phyloP scores from a whole-genome alignment of 2,888 invertebrate genomes.

The Pandemis heparana region DNA sequence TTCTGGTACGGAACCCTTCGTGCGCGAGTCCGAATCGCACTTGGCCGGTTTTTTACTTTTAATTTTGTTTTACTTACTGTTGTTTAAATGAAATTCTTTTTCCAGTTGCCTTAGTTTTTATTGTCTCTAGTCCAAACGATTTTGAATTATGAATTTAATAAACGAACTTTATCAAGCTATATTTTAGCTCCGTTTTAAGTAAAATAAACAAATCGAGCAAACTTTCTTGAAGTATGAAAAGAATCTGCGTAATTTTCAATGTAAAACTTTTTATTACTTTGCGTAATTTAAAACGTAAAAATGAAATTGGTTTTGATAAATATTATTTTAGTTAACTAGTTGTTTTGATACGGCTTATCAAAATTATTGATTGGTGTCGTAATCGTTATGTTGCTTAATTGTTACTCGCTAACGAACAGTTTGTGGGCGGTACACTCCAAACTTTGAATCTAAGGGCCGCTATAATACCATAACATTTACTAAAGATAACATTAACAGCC shows the following conservation, averaged over 20 bases:
- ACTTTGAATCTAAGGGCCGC: conserved; percentile 1
- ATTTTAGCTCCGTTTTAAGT: neutral
- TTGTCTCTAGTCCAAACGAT: no score
- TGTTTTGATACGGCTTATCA: neutral
- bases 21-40: no score
- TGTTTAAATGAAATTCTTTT: no score
- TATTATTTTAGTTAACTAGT: neutral
- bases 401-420: neutral
- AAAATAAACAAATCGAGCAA: neutral
- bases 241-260: neutral
- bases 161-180: neutral
- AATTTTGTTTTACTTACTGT: no score
- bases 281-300: neutral
- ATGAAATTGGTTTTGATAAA: neutral
- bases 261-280: neutral
- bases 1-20: no score
- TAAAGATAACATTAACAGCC: neutral
- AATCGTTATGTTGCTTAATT: neutral
- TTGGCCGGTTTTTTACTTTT: no score
- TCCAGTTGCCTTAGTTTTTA: no score
- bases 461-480: conserved; percentile 18
- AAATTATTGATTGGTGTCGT: neutral
- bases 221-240: neutral
- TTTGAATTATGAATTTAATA: no score
- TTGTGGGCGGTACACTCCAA: conserved; percentile 7